These are phyloP conservation scores for Apamea monoglypha DNA, from an alignment of 2,888 invertebrate genomes.

Conservation along the genomic window DNA sequence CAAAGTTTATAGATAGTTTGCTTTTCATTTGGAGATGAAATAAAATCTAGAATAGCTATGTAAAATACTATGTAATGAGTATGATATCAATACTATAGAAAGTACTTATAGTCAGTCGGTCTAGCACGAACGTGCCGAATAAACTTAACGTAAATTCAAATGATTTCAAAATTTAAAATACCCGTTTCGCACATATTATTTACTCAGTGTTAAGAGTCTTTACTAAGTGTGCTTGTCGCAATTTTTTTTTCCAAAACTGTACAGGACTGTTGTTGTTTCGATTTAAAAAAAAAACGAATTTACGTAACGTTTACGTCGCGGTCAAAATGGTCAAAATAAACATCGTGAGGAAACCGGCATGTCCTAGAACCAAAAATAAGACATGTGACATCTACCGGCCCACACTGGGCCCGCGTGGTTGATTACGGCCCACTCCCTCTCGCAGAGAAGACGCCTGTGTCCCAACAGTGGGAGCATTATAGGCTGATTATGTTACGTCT, in stretches of 20 bases:
- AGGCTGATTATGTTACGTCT: neutral
- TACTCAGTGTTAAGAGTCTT: neutral
- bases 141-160: neutral
- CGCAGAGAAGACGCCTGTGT: too few species aligned
- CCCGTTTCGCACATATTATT: neutral
- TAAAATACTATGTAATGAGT: neutral
- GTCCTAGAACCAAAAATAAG: too few species aligned
- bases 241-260: neutral
- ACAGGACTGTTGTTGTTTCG: neutral
- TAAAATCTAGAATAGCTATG: neutral
- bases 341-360: too few species aligned
- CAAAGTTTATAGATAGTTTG: slow-evolving; percentile 30
- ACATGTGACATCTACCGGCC: too few species aligned
- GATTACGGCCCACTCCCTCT: too few species aligned
- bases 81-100: neutral
- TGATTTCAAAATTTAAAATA: neutral
- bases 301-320: neutral
- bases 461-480: too few species aligned
- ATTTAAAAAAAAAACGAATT: neutral
- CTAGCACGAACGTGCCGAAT: neutral
- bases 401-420: too few species aligned
- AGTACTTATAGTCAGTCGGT: neutral
- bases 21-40: slow-evolving; percentile 34
- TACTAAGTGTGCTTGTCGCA: neutral
- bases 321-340: too few species aligned